Evolutionary conservation across 2,113 vertebrate species (phyloP), one percentile per base, ranked within the genome.

Genomic region (Nothobranchius furzeri): DNA sequence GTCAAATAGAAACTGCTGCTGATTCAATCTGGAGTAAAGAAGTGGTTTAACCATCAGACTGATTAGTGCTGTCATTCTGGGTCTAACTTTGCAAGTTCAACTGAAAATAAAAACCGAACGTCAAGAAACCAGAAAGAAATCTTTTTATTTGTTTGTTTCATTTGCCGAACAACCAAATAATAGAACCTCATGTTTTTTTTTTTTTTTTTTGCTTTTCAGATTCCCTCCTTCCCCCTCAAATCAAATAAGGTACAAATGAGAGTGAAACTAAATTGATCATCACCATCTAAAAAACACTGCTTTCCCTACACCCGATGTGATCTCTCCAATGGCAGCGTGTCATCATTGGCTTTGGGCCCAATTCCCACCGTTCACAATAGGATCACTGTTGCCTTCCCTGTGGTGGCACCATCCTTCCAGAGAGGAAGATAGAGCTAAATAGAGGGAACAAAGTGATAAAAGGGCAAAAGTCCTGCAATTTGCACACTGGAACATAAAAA

Each of bases 341-440:
- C 91, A 93, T 92, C 91, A 91, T 88, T 92, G 90, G 90, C 85
- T 43, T 1, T 43, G 64, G 55, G 85, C 92, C 91, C 85, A 83
- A 87, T 91, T 92, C 87, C 90, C 89, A 92, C 87, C 82, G 53
- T 79, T 87, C 73, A 90, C 86, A 91, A 91, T 87, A 87, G 81
- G 87, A 82, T 88, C 76, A 87, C 84, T 91, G 87, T 90, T 86
- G 87, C 78, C 79, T 82, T 82, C 81, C 85, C 76, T 84, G 73
- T 35, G 4, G 75, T 87, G 84, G 75, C 77, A 76, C 76, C 37
- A 57, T 74, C 77, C 79, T 87, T 84, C 88, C 71, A 83, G 68
- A 83, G 60, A 75, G 66, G 71, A 67, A 81, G 63, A 84, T 58
- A 64, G 51, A 66, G 61, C 64, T 53, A 65, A 55, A 72, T 13